Conservation (phyloP, 2,797 vertebrate species). For the Enteromius mattozi region DNA sequence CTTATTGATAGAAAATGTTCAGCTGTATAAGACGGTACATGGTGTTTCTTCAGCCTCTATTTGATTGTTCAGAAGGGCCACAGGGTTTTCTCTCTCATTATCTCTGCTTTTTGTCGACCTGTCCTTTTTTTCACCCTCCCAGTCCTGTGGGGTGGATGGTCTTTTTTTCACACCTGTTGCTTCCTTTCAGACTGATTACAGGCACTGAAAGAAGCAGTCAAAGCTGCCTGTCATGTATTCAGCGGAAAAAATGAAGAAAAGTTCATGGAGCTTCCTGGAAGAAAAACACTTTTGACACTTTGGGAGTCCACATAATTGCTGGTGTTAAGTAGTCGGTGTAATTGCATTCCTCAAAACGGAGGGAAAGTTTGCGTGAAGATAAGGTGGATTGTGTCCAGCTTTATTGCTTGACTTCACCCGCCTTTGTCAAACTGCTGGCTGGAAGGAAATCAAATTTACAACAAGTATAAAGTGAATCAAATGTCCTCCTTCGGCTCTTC, state of each 20-base stretch:
- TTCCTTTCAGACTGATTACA: constrained; percentile 56
- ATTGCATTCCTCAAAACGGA: constrained; percentile 32
- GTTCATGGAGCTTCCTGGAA: constrained; percentile 32
- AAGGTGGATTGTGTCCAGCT: constrained; percentile 28
- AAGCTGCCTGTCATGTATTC: constrained; percentile 54
- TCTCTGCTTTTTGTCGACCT: constrained; percentile 14
- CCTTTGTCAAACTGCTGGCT: constrained; percentile 8
- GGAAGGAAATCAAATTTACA: constrained; percentile 30
- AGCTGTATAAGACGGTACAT: background rate
- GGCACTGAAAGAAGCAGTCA: constrained; percentile 55
- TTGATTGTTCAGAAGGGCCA: constrained; percentile 17
- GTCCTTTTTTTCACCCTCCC: constrained; percentile 28
- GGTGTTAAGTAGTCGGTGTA: constrained; percentile 46
- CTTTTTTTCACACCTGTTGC: constrained; percentile 61
- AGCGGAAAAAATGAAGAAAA: constrained; percentile 21
- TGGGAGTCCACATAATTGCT: constrained; percentile 31
- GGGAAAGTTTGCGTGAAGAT: constrained; percentile 31
- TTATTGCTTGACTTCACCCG: constrained; percentile 22
- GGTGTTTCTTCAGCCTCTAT: constrained; percentile 14
- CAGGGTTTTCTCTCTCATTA: constrained; percentile 24
- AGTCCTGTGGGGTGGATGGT: constrained; percentile 32
- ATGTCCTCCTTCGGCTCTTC: background rate
- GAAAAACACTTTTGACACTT: constrained; percentile 52
- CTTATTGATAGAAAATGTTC: constrained; percentile 3
- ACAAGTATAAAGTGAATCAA: background rate